These are phyloP conservation scores for Alligator sinensis DNA, from an alignment of 2,113 vertebrate genomes.

Conservation along the genomic window DNA sequence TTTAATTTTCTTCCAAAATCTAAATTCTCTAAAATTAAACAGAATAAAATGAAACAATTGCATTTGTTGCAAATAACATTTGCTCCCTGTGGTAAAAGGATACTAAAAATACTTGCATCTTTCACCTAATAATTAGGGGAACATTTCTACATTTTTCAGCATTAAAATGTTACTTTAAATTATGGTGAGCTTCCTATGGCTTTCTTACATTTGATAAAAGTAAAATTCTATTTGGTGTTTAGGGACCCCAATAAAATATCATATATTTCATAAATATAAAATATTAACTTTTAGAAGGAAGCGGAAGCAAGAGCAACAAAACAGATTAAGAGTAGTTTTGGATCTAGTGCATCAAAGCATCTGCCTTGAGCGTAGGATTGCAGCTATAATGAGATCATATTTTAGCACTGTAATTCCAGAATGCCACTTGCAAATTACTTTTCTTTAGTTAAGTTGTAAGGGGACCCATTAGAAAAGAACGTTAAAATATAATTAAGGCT, in stretches of 20 bases:
- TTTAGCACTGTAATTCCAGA: not conserved
- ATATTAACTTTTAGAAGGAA: not conserved
- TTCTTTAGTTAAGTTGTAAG: not conserved
- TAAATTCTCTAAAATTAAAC: not conserved
- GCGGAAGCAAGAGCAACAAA: not conserved
- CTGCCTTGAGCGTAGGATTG: not conserved
- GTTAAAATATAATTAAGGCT: not conserved
- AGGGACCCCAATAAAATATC: not conserved
- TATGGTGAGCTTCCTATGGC: fast-evolving
- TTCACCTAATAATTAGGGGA: not conserved
- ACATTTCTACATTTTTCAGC: not conserved
- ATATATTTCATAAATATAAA: not conserved
- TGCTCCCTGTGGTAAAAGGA: not conserved
- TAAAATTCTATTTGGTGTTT: not conserved
- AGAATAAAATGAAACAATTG: not conserved
- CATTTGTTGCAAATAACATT: fast-evolving
- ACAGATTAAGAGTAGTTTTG: not conserved
- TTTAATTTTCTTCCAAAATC: too few species aligned
- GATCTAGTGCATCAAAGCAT: fast-evolving
- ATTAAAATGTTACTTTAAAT: not conserved
- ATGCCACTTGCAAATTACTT: not conserved
- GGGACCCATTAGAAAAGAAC: not conserved
- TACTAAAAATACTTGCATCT: not conserved
- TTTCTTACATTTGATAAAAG: not conserved
- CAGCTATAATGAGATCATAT: not conserved